Base-by-base conservation (phyloP, 2,113 vertebrate genomes). In the Odontophorus gujanensis region DNA sequence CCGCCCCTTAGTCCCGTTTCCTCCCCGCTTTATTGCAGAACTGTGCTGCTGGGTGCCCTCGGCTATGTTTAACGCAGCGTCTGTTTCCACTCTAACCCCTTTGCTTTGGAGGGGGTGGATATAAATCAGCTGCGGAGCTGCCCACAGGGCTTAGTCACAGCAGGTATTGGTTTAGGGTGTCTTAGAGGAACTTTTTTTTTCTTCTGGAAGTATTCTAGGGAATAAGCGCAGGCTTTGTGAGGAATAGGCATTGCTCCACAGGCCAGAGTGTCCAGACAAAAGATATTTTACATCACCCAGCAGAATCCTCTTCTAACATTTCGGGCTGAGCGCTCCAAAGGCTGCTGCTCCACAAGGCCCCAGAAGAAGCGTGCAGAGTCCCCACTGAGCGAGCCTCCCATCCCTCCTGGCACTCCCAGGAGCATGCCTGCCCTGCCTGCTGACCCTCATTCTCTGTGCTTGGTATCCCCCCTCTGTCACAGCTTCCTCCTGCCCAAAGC, bases 81-180 rank as follows among this genome's bases (percentile, higher is more conserved):
- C 94, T 93, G 96, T 68, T 95, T 94, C 95, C 94, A 94, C 95
- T 90, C 92, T 20, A 89, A 79, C 90, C 92, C 91, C 91, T 93
- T 67, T 77, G 5, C 2, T 83, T 87, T 20, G 85, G 72, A 93
- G 87, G 78, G 94, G 87, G 81, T 87, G 88, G 93, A 83, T 80
- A 93, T 94, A 96, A 96, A 97, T 96, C 96, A 97, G 91, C 91
- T 59, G 88, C 16, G 7, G 69, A 89, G 93, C 83, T 95, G 88
- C 94, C 96, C 92, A 94, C 92, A 81, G 92, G 89, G 92, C 92
- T 97, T 92, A 95, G 76, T 95, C 95, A 96, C 92, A 96, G 95
- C 96, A 93, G 91, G 91, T 96, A 95, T 92, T 96, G 94, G 93
- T 96, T 97, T 93, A 95, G 88, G 79, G 85, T 80, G 92, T 96